Evolutionary conservation across 2,888 invertebrate species (phyloP), one percentile per base, ranked within the genome.

Genomic region (Baronia brevicornis): DNA sequence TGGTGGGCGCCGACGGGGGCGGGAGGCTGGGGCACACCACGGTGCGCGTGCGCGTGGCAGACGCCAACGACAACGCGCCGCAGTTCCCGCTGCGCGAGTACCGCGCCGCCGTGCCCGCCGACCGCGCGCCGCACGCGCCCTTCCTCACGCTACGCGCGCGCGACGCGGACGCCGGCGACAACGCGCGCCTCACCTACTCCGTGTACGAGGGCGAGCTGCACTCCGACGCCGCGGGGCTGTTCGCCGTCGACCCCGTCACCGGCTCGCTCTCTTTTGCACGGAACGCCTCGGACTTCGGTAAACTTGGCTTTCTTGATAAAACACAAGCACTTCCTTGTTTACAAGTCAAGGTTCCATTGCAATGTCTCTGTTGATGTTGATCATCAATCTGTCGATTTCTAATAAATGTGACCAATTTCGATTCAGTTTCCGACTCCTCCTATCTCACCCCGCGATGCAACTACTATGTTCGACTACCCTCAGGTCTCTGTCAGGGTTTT

Each of bases 11-110:
- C 15, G 97, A 97, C 75, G 90, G 89, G 20, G 95, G 94, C 43
- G 90, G 95, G 43, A 86, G 90, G 60, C 86, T 91, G 39, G 91
- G 91, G 9, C 91, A 92, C 68, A 86, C 93, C 22, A 86, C 87
- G 15, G 88, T 95, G 42, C 87, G 92, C 66, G 92, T 97, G 20
- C 89, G 90, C 64, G 91, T 97, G 26, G 82, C 86, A 10, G 96
- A 97, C 74, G 87, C 89, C 43, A 95, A 96, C 73, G 96, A 96
- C 66, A 91, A 94, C 69, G 80, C 90, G 28, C 96, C 97, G 0
- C 75, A 74, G 33, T 95, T 95, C 68, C 80, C 90, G 41, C 79
- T 92, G 36, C 88, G 88, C 44, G 91, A 94, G 68, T 95, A 95
- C 69, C 91, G 91, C 68, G 89, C 90, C 15, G 89, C 89, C 35